Conservation (phyloP, 1,140 invertebrate genomes). For the Sminthurinus signatus region DNA sequence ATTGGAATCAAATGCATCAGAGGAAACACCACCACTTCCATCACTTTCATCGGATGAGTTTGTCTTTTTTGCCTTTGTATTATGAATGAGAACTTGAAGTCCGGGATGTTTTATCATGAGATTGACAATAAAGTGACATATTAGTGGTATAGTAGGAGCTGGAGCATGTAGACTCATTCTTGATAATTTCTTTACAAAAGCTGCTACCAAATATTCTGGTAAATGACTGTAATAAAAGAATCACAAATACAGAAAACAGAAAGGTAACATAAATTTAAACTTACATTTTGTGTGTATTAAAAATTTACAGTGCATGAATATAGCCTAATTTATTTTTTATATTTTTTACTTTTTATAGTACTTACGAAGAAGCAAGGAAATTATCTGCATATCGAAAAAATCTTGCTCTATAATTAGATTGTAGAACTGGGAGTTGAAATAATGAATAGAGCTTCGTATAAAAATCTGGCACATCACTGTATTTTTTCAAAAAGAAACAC, state of each 20-base stretch:
- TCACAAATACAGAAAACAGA: slow-evolving; percentile 18
- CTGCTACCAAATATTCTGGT: slow-evolving; percentile 82
- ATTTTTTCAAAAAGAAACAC: slow-evolving; percentile 44
- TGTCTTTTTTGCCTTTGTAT: slow-evolving; percentile 10
- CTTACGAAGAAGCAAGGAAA: slow-evolving; percentile 86
- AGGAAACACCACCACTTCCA: no score
- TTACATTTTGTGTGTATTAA: no score
- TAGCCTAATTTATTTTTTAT: no score
- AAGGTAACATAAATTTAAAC: neutral
- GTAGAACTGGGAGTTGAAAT: slow-evolving; percentile 81
- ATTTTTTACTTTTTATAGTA: no score
- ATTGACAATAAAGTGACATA: slow-evolving; percentile 79
- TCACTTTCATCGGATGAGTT: slow-evolving; percentile 41
- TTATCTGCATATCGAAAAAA: slow-evolving; percentile 80
- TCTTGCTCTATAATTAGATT: slow-evolving; percentile 79
- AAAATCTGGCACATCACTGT: slow-evolving; percentile 87
- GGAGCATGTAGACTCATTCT: slow-evolving; percentile 74
- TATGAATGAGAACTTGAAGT: slow-evolving; percentile 67
- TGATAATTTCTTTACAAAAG: slow-evolving; percentile 83
- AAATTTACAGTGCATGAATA: no score
- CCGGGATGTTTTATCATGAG: slow-evolving; percentile 78
- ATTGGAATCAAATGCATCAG: slow-evolving; percentile 74
- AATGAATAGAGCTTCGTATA: slow-evolving; percentile 89
- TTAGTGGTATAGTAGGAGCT: slow-evolving; percentile 66
- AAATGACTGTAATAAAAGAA: slow-evolving; percentile 73